Conservation (phyloP, 2,888 invertebrate species). For the Pecten maximus region DNA sequence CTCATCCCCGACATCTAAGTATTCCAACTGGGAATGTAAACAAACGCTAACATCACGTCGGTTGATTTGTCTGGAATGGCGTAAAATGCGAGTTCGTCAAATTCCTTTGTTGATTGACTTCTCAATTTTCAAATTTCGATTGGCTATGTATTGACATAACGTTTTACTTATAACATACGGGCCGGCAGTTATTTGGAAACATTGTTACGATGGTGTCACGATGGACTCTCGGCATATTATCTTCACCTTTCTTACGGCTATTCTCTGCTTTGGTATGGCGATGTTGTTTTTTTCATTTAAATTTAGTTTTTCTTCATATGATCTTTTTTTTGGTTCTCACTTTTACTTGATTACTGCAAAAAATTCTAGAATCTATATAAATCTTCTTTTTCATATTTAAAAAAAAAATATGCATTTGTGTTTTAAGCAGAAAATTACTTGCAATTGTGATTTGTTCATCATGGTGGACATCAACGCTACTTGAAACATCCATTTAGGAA, state of each 20-base stretch:
- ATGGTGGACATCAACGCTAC: no score
- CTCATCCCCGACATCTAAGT: neutral
- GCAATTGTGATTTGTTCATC: no score
- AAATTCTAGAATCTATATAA: no score
- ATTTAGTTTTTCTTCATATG: no score
- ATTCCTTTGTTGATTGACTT: slow-evolving; percentile 4
- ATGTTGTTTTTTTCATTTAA: neutral
- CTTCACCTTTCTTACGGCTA: neutral
- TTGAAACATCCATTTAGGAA: no score
- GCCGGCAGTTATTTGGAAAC: neutral
- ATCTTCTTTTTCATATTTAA: no score
- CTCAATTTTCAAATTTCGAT: neutral
- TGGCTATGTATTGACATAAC: neutral
- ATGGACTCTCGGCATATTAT: neutral
- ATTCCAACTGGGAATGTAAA: neutral
- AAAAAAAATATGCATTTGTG: no score
- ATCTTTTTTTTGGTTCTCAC: no score
- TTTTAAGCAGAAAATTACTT: no score
- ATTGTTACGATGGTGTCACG: neutral
- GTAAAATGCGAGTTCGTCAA: neutral
- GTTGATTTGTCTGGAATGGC: neutral
- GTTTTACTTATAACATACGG: neutral
- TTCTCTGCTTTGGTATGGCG: neutral
- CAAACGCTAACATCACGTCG: neutral
- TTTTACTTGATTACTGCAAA: no score